Conservation (phyloP, 2,888 invertebrate genomes). For the Trichacis sp. region DNA sequence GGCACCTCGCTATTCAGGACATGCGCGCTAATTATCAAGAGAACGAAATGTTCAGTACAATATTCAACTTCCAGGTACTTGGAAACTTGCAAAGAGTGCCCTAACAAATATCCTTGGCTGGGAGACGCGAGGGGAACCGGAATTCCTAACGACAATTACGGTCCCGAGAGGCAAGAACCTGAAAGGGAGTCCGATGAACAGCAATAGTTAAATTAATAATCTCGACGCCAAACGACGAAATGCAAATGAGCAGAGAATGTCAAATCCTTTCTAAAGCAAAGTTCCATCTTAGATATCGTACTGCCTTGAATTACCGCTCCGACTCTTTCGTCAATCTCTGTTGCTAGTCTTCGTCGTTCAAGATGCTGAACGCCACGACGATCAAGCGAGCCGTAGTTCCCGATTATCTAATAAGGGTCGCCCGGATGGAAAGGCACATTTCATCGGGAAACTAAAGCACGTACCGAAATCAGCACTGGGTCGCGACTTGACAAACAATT, state of each 20-base stretch:
- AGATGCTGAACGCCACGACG: slow-evolving; percentile 19
- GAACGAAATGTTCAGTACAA: too few relatives aligned
- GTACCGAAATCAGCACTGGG: neutral
- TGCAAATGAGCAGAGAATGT: slow-evolving; percentile 2
- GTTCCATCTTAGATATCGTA: slow-evolving; percentile 34
- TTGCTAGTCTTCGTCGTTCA: slow-evolving; percentile 35
- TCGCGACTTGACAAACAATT: neutral
- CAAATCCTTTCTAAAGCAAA: slow-evolving; percentile 17
- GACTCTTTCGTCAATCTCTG: slow-evolving; percentile 29
- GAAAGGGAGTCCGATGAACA: slow-evolving; percentile 24
- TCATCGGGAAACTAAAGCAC: neutral
- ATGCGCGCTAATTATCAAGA: too few relatives aligned
- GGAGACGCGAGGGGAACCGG: slow-evolving; percentile 89
- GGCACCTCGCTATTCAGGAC: too few relatives aligned
- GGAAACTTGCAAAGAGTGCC: slow-evolving; percentile 89
- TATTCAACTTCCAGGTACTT: slow-evolving; percentile 81
- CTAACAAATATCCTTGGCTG: slow-evolving; percentile 88
- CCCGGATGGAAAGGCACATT: too few relatives aligned
- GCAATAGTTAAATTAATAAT: slow-evolving; percentile 1
- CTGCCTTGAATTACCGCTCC: slow-evolving; percentile 19
- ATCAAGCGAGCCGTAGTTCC: slow-evolving; percentile 19
- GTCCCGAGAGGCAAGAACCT: slow-evolving; percentile 74
- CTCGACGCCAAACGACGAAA: slow-evolving; percentile 16
- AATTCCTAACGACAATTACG: slow-evolving; percentile 83
- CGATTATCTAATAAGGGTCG: slow-evolving; percentile 22